These are phyloP conservation scores for Cairina moschata DNA, from an alignment of 2,113 vertebrate genomes.

Conservation along the genomic window DNA sequence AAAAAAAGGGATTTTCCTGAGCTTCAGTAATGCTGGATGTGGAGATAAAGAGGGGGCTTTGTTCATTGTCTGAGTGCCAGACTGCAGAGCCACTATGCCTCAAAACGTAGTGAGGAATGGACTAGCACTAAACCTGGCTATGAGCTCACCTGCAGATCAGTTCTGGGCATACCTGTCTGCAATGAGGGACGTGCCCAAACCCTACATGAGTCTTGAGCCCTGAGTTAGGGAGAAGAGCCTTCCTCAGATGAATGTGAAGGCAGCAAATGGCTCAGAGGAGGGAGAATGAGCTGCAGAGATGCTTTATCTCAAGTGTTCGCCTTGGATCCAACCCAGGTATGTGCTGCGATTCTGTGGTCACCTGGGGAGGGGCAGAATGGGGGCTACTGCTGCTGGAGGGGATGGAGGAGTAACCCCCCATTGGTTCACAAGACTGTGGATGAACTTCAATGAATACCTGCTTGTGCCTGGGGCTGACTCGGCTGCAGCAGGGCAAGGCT, in stretches of 20 bases:
- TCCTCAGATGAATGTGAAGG: neutral
- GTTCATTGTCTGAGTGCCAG: neutral
- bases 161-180: neutral
- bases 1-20: too few species aligned
- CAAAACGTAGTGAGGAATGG: neutral
- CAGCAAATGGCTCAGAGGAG: neutral
- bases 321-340: neutral
- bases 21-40: neutral
- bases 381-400: neutral
- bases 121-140: neutral
- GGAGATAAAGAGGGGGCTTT: neutral
- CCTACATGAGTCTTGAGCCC: neutral
- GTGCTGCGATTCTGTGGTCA: fast-evolving
- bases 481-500: neutral
- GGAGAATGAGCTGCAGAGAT: neutral
- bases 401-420: fast-evolving
- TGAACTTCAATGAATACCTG: neutral
- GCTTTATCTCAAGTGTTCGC: neutral
- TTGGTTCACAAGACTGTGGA: too few species aligned
- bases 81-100: neutral
- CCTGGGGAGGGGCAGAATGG: fast-evolving
- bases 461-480: fast-evolving
- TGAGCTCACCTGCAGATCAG: neutral
- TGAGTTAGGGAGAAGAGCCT: neutral
- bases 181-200: neutral